phyloP scores from a whole-genome alignment of 2,888 invertebrate genomes.

The Mythimna pallens region DNA sequence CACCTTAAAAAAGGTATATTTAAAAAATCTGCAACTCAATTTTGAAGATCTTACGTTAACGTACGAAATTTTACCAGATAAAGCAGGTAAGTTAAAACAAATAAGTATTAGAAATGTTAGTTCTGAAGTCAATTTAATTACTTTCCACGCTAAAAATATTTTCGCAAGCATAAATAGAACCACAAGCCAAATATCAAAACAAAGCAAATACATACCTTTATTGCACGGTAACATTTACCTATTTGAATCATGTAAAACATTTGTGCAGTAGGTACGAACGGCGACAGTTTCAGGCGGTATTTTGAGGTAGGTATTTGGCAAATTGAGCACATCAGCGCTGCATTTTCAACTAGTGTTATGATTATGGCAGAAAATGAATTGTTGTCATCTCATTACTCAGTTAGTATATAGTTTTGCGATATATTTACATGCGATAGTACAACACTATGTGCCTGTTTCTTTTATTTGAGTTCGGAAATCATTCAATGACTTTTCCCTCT shows the following conservation, averaged over 20 bases:
- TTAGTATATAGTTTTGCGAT: neutral
- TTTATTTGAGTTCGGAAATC: no score
- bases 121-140: no score
- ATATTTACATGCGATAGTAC: no score
- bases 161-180: neutral
- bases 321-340: slow-evolving; percentile 37
- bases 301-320: slow-evolving; percentile 40
- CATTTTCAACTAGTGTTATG: slow-evolving; percentile 14
- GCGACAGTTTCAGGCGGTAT: slow-evolving; percentile 30
- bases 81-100: no score
- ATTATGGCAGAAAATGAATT: slow-evolving; percentile 6
- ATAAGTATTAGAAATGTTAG: no score
- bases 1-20: no score
- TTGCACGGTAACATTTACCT: neutral
- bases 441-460: no score
- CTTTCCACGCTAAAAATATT: no score
- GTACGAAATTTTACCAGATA: no score
- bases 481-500: no score
- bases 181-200: slow-evolving; percentile 1
- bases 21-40: no score
- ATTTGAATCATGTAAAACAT: slow-evolving; percentile 28
- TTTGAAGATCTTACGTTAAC: no score
- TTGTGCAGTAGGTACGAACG: slow-evolving; percentile 7
- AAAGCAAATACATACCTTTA: neutral
- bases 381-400: neutral